These are phyloP conservation scores for Nylanderia fulva DNA, from an alignment of 1,140 invertebrate species.

Conservation along the genomic window DNA sequence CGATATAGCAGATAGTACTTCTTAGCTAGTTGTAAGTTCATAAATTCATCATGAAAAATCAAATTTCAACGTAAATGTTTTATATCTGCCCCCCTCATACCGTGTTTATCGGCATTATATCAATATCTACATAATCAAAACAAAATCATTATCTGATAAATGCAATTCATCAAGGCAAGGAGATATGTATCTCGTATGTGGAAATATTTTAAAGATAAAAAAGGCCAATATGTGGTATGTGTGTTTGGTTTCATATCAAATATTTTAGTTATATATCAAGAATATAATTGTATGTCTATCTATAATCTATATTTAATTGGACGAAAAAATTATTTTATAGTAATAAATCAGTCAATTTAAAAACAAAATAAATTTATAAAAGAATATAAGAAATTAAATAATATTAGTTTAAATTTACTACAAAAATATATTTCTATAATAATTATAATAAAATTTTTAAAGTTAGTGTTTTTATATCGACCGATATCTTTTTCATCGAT, in stretches of 20 bases:
- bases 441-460: not conserved
- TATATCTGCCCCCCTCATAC: no score
- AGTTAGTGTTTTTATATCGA: not conserved
- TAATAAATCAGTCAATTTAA: not conserved
- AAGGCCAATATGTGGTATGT: no score
- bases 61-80: not conserved
- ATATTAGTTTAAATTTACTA: not conserved
- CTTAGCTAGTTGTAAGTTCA: not conserved
- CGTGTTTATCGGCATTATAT: not conserved
- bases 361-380: not conserved
- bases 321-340: not conserved
- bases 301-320: not conserved
- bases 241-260: no score
- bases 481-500: not conserved
- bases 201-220: no score
- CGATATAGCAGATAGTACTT: not conserved
- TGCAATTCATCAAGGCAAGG: not conserved
- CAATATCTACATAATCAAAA: not conserved
- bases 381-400: not conserved
- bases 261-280: no score
- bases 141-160: slow-evolving; percentile 18
- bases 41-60: not conserved
- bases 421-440: not conserved
- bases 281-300: not conserved
- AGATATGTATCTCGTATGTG: not conserved